Conservation (phyloP, 2,113 vertebrate species). For the Syngnathus floridae region DNA sequence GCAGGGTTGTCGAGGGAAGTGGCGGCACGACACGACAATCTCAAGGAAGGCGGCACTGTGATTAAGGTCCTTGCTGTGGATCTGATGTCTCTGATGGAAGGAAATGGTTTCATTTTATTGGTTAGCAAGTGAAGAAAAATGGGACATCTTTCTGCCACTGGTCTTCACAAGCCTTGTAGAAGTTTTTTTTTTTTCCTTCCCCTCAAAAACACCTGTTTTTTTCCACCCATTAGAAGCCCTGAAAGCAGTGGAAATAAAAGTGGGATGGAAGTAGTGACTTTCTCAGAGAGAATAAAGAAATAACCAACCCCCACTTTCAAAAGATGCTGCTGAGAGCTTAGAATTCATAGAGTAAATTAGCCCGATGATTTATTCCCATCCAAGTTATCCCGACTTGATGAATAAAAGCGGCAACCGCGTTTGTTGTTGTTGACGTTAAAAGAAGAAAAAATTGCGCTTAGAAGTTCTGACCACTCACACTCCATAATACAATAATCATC, state of each 20-base stretch:
- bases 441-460: constrained; percentile 23
- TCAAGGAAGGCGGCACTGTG: constrained; percentile 38
- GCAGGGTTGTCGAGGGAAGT: constrained; percentile 14
- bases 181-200: constrained; percentile 24
- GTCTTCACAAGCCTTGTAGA: constrained; percentile 50
- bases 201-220: constrained; percentile 55
- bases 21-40: constrained; percentile 6
- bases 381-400: constrained; percentile 27
- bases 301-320: constrained; percentile 18
- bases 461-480: constrained; percentile 6
- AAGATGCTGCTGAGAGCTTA: constrained; percentile 49
- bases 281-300: too few species aligned
- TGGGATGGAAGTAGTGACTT: constrained; percentile 7
- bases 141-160: constrained; percentile 40
- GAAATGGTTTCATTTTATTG: constrained; percentile 54
- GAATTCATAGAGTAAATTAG: constrained; percentile 50
- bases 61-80: constrained; percentile 50
- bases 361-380: constrained; percentile 50
- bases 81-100: constrained; percentile 51
- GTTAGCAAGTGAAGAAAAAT: constrained; percentile 48
- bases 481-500: constrained; percentile 1
- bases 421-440: constrained; percentile 24
- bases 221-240: constrained; percentile 46
- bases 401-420: constrained; percentile 15
- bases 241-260: constrained; percentile 51